Evolutionary conservation across 2,113 vertebrate species (phyloP), one percentile per base, ranked within the genome.

Genomic region (Illadopsis cleaveri): DNA sequence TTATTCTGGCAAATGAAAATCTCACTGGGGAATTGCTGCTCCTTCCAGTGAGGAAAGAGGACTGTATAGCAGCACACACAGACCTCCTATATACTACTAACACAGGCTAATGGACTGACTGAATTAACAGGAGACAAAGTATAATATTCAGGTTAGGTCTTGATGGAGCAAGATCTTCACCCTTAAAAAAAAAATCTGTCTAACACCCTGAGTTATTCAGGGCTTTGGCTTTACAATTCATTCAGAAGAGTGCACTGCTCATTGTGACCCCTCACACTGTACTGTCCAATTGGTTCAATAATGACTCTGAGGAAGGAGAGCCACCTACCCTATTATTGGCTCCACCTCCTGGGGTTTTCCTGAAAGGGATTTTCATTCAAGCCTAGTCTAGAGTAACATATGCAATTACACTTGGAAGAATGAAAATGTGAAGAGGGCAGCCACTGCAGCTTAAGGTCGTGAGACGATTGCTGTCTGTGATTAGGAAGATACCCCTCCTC

Each of bases 111-210:
- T 80, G 38, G 56, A 38, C 48, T 61, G 61, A 89, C 71, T 62
- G 94, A 92, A 94, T 87, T 91, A 79, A 75, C 40, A 89, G 81
- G 48, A 96, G 85, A 70, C 70, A 80, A 94, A 96, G 83, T 69
- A 87, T 72, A 97, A 81, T 97, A 95, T 70, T 93, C 90, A 81
- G 86, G 95, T 94, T 94, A 95, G 87, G 83, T 79, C 86, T 92
- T 86, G 42, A 35, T 62, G 45, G 57, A 83, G 70, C n/a, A 92
- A 90, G n/a, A 23, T 82, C 80, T 95, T 93, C 64, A 45, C 35
- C 83, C 53, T 61, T 69, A 24, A 93, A 96, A 82, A 86, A 40
- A 40, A 54, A 57, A 3, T 60, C 65, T 77, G 4, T 86, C 73
- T 92, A 81, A 94, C 57, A 77, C 48, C 16, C 65, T 70, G 61